phyloP scores from a whole-genome alignment of 2,888 invertebrate species.

The Plebejus anna region DNA sequence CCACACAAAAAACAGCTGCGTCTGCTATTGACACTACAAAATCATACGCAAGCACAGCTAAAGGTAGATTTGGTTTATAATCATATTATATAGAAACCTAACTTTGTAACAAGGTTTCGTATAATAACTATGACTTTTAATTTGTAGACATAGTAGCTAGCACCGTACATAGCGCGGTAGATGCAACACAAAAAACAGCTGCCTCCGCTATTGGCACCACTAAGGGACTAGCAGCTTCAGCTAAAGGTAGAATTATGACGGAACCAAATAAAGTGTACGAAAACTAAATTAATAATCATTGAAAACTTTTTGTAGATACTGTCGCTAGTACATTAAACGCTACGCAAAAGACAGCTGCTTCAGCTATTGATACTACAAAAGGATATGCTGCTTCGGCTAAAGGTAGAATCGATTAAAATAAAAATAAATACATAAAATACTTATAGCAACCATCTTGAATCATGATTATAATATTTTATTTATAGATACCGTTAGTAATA shows the following conservation, averaged over 20 bases:
- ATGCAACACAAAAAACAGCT: slow-evolving; percentile 51
- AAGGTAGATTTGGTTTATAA: background rate
- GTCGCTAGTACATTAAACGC: slow-evolving; percentile 16
- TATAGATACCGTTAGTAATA: slow-evolving; percentile 37
- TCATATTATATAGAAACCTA: background rate
- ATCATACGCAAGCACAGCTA: background rate
- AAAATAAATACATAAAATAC: background rate
- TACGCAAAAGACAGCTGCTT: slow-evolving; percentile 3
- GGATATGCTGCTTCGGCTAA: background rate
- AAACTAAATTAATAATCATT: background rate
- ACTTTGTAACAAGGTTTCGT: background rate
- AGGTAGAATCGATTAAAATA: background rate
- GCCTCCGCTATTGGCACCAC: slow-evolving; percentile 53
- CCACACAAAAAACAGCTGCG: background rate
- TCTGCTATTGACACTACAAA: slow-evolving; percentile 3
- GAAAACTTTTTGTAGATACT: background rate
- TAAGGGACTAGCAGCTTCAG: slow-evolving; percentile 50
- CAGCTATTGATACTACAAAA: background rate
- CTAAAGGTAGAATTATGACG: slow-evolving; percentile 47
- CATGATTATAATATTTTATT: slow-evolving; percentile 6
- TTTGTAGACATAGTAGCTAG: slow-evolving; percentile 47
- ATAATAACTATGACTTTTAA: slow-evolving; percentile 27
- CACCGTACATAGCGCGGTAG: slow-evolving; percentile 47
- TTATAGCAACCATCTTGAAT: background rate
- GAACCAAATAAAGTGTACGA: background rate